Evolutionary conservation across 2,113 vertebrate species (phyloP).

Genomic region (Sylvia atricapilla): DNA sequence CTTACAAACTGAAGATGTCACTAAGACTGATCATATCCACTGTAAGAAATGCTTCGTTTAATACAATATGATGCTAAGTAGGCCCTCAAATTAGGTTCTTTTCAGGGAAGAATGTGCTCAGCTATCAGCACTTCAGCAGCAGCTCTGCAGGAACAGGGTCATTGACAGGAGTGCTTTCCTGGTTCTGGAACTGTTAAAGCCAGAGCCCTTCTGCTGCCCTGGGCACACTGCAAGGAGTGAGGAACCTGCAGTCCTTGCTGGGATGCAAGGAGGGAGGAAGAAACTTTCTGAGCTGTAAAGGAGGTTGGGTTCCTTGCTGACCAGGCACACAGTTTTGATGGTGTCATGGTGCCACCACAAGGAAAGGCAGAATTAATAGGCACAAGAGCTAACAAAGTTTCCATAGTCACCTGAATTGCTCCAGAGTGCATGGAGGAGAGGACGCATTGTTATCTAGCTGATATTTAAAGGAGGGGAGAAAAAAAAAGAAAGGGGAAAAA

Average conservation of each 20-base stretch:
- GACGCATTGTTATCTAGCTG: neutral
- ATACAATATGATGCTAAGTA: neutral
- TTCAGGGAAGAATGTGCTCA: neutral
- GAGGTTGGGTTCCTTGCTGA: neutral
- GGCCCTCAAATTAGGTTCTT: neutral
- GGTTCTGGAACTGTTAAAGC: neutral
- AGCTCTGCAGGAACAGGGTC: neutral
- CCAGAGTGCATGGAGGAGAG: neutral
- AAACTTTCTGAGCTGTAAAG: neutral
- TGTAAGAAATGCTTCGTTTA: neutral
- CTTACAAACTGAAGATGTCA: neutral
- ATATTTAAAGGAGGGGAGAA: neutral
- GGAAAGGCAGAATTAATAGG: neutral
- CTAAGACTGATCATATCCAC: neutral
- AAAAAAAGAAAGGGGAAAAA: neutral
- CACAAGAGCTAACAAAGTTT: neutral
- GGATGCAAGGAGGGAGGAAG: neutral
- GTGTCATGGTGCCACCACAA: neutral
- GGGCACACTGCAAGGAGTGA: neutral
- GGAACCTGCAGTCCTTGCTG: neutral
- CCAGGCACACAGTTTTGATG: neutral
- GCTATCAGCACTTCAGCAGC: neutral
- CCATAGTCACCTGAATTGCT: neutral
- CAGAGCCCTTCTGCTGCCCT: neutral
- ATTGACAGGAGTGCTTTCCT: neutral